phyloP scores from a whole-genome alignment of 2,888 invertebrate species.

The Pristionchus entomophagus region DNA sequence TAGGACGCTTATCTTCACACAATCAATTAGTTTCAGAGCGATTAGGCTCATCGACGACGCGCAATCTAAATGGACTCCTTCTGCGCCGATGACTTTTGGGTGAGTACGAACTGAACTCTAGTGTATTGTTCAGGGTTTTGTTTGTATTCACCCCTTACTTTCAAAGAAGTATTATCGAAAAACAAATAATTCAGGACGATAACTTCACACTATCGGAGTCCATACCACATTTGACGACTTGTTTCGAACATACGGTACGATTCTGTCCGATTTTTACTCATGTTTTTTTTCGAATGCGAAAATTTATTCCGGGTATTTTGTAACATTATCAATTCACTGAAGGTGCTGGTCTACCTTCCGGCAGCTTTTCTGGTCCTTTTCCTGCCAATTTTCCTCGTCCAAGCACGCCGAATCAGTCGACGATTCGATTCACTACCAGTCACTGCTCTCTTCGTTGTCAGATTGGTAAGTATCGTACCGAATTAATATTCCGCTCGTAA shows the following conservation, averaged over 20 bases:
- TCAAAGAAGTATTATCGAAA: neutral
- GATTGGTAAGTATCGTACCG: slow-evolving; percentile 52
- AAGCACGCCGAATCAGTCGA: slow-evolving; percentile 51
- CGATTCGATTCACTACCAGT: slow-evolving; percentile 55
- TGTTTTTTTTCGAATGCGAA: too few species aligned
- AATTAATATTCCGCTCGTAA: neutral
- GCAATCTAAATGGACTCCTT: neutral
- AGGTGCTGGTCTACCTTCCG: slow-evolving; percentile 67
- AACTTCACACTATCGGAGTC: neutral
- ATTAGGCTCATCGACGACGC: neutral
- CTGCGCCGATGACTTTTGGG: neutral
- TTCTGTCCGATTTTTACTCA: too few species aligned
- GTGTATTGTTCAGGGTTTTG: neutral
- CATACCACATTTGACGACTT: slow-evolving; percentile 68
- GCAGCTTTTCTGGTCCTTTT: slow-evolving; percentile 53
- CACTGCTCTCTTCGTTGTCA: slow-evolving; percentile 53
- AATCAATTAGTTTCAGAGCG: neutral
- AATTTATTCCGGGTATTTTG: neutral
- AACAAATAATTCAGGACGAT: neutral
- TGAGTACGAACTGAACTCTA: neutral
- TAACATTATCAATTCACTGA: neutral
- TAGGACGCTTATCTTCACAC: neutral
- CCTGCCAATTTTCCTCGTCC: slow-evolving; percentile 58
- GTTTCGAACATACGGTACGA: slow-evolving; percentile 67
- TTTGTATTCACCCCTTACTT: neutral